Conservation (phyloP, 2,113 vertebrate genomes). For the Rhinolophus sinicus region DNA sequence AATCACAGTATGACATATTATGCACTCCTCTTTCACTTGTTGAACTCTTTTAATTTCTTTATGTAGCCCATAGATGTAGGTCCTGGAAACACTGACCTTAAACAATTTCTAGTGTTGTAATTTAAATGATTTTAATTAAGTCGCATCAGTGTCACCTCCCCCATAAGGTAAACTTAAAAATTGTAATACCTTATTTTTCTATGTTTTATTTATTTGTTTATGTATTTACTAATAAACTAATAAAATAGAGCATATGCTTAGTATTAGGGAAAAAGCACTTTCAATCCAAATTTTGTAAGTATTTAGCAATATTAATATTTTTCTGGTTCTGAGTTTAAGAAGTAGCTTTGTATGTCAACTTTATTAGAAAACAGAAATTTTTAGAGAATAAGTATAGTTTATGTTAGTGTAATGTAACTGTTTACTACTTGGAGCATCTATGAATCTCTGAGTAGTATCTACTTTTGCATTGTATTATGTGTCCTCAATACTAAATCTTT, state of each 20-base stretch:
- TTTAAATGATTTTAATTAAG: background rate
- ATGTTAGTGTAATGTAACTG: background rate
- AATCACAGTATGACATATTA: background rate
- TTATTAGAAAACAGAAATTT: background rate
- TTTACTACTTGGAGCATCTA: background rate
- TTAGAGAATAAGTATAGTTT: background rate
- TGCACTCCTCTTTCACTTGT: background rate
- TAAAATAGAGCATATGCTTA: background rate
- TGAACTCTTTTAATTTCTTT: background rate
- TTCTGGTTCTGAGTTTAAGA: background rate
- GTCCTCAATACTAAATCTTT: background rate
- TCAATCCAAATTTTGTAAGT: background rate
- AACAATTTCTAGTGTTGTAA: background rate
- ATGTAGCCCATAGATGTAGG: background rate
- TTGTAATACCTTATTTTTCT: background rate
- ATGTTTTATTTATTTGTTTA: background rate
- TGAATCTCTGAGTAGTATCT: background rate
- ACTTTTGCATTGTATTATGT: background rate
- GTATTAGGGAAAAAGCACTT: background rate
- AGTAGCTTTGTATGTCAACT: background rate
- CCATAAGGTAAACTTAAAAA: background rate
- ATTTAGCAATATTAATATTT: background rate
- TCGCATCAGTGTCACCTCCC: background rate
- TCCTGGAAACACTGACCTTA: background rate
- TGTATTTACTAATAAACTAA: background rate